Evolutionary conservation across 53 echinoderm and acorn worm genomes (phyloP), one percentile per base, ranked within the genome.

Genomic region (Luidia sarsii): DNA sequence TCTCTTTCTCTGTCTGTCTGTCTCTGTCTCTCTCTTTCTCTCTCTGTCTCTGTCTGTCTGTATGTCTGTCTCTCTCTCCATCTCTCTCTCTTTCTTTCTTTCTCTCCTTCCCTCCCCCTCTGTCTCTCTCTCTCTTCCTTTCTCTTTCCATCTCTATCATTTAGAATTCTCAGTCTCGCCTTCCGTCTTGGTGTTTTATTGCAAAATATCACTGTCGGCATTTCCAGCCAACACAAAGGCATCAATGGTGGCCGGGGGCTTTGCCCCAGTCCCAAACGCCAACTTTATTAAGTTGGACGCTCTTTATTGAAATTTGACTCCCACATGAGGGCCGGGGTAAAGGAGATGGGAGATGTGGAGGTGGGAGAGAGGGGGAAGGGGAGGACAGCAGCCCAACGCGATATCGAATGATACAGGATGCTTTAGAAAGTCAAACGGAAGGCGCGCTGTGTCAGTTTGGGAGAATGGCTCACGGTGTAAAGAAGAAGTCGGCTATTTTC

Each of bases 241-340:
- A 60, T 59, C 60, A 45, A 60, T 59, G 48, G 45, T 77, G 21
- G 61, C 77, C 77, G 31, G 19, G 77, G 60, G 77, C 77, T 61
- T 19, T 41, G 77, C 61, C 77, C 19, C 16, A 36, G 29, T 56
- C 37, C 61, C 31, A 19, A 43, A 39, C n/a, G 32, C 46, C 77
- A 59, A 39, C 67, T 60, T 77, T 77, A 77, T 77, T 77, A 61
- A 77, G 61, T 77, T 25, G 48, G 15, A 48, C 35, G 45, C 61
- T 32, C 61, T 77, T 74, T 77, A 77, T 77, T 77, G 77, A 77
- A 77, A 77, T 61, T 31, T 77, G 77, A 77, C 77, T 77, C 77
- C 62, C 43, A 11, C 59, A 41, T 7, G 11, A 41, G 11, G n/a
- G n/a, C n/a, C n/a, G n/a, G n/a, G n/a, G n/a, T n/a, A n/a, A n/a